A percentile compares a stretch with the other conserved stretches of the same genome.
Evolutionary conservation across 2,113 vertebrate species (phyloP).

Genomic region (Chauna torquata): DNA sequence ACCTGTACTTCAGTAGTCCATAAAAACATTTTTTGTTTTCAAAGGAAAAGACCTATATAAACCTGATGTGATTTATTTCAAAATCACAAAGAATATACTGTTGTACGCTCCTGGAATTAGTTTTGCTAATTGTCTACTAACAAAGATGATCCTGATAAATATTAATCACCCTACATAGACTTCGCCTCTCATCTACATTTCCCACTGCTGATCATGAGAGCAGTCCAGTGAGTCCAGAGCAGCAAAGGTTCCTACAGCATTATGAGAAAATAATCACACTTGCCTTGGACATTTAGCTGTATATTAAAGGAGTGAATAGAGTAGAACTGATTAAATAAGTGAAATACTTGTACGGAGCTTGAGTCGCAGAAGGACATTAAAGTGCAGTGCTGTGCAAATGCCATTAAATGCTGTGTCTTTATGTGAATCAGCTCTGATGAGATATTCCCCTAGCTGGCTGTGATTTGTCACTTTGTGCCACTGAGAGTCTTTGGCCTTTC

Average conservation of each 20-base stretch:
- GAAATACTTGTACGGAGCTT: background rate
- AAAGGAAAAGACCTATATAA: background rate
- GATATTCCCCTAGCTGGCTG: constrained; percentile 5
- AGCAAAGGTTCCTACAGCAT: background rate
- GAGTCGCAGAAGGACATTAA: background rate
- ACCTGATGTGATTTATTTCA: background rate
- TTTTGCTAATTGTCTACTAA: background rate
- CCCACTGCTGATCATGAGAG: background rate
- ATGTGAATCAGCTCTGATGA: background rate
- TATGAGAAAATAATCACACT: background rate
- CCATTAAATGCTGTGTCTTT: background rate
- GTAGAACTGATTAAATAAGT: background rate
- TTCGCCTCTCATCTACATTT: background rate
- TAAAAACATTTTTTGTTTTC: background rate
- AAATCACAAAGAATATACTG: background rate
- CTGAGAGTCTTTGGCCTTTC: constrained; percentile 50
- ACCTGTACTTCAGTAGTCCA: background rate
- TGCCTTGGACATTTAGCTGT: background rate
- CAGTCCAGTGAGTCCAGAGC: background rate
- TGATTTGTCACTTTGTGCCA: constrained; percentile 47
- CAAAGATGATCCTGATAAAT: background rate
- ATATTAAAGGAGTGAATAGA: background rate
- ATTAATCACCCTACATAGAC: background rate
- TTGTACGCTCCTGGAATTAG: background rate
- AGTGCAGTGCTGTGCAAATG: background rate